These are phyloP conservation scores for Halictus ligatus DNA, from an alignment of 2,888 invertebrate genomes.

Conservation along the genomic window DNA sequence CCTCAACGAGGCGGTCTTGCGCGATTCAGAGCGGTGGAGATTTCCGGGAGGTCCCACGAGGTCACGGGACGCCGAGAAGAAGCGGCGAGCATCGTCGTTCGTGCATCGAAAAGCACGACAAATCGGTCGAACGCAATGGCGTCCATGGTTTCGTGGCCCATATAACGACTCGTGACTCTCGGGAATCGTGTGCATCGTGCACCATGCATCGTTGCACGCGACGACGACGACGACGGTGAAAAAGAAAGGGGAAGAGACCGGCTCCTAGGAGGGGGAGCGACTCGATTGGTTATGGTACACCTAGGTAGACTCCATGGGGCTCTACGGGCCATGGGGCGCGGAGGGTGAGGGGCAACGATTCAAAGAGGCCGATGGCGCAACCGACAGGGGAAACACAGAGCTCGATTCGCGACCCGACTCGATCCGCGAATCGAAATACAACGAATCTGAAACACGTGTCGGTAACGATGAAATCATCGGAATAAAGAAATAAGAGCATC, in stretches of 20 bases:
- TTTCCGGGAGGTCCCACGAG: not conserved
- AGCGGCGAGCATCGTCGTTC: not conserved
- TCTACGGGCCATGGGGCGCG: not conserved
- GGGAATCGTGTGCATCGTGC: not conserved
- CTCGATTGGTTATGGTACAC: not conserved
- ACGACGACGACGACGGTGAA: conserved; percentile 40
- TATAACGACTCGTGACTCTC: conserved; percentile 68
- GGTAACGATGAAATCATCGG: no score
- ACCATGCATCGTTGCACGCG: conserved; percentile 39
- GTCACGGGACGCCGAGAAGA: not conserved
- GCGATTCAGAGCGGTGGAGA: not conserved
- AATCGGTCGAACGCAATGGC: conserved; percentile 58
- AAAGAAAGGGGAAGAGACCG: conserved; percentile 32
- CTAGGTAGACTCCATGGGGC: not conserved
- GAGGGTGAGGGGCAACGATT: conserved; percentile 24
- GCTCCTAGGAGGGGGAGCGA: not conserved
- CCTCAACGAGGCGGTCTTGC: not conserved
- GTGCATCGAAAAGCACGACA: not conserved
- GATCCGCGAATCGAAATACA: not conserved
- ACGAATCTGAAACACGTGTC: not conserved
- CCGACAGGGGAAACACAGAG: conserved; percentile 4
- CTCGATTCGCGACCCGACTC: not conserved
- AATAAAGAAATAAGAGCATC: no score
- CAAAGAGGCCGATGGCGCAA: conserved; percentile 36
- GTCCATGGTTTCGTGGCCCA: conserved; percentile 72